Evolutionary conservation across 2,113 vertebrate genomes (phyloP).

Genomic region (Ahaetulla prasina): DNA sequence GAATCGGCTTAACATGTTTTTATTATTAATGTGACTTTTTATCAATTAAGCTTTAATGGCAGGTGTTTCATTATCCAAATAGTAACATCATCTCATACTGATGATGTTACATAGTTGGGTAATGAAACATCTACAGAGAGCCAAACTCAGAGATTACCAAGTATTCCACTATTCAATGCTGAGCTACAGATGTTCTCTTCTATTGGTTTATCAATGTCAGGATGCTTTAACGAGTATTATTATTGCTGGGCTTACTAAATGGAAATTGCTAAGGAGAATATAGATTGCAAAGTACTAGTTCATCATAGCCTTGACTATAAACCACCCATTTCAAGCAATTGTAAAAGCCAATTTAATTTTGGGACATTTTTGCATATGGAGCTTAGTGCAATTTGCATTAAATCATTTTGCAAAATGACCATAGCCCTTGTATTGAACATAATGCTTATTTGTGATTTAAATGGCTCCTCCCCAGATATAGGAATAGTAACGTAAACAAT

Average conservation of each 20-base stretch:
- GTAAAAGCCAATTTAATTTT: neutral
- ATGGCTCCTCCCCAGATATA: neutral
- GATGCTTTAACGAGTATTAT: neutral
- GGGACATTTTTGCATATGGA: neutral
- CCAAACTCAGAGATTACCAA: neutral
- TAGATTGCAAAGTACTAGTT: neutral
- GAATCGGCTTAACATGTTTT: neutral
- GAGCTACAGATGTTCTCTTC: neutral
- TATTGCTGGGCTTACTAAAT: neutral
- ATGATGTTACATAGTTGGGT: neutral
- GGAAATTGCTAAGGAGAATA: neutral
- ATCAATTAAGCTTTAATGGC: neutral
- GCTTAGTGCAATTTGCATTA: neutral
- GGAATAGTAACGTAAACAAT: neutral
- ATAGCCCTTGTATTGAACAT: neutral
- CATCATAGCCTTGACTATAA: neutral
- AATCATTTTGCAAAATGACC: neutral
- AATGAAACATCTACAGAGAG: neutral
- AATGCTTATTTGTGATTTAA: neutral
- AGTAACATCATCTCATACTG: neutral
- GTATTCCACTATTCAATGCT: neutral
- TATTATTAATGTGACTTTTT: neutral
- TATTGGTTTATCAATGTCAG: neutral
- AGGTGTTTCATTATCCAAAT: neutral
- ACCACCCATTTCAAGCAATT: neutral